These are phyloP conservation scores for Galendromus occidentalis DNA, from an alignment of 1,140 invertebrate species.

Conservation along the genomic window DNA sequence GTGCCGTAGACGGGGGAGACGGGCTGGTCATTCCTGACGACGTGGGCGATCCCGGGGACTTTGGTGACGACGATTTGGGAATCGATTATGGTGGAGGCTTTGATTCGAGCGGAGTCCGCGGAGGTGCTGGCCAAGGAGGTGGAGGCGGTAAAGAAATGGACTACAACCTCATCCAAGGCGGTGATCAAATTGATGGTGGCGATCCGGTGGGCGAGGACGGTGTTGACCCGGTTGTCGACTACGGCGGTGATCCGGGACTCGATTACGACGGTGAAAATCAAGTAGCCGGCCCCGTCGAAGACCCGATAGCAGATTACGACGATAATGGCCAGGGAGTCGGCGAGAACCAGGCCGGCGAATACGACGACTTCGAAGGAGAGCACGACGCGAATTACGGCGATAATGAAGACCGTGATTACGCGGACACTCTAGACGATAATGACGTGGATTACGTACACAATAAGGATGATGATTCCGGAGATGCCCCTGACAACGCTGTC, in stretches of 20 bases:
- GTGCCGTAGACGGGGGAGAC: not conserved
- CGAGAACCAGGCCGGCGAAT: too few species aligned
- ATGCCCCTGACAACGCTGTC: too few species aligned
- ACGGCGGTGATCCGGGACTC: not conserved
- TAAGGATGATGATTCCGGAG: too few species aligned
- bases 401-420: not conserved
- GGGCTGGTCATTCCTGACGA: not conserved
- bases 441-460: too few species aligned
- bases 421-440: too few species aligned
- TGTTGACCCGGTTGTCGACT: not conserved
- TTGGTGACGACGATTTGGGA: not conserved
- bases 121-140: not conserved
- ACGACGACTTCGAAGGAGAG: not conserved
- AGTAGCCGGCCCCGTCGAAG: not conserved
- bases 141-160: not conserved
- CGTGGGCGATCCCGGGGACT: not conserved
- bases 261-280: not conserved
- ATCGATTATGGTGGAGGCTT: not conserved
- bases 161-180: not conserved
- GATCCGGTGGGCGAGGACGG: not conserved
- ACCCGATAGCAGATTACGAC: not conserved
- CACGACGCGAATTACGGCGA: not conserved
- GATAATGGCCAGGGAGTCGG: not conserved
- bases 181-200: not conserved
- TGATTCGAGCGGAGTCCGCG: not conserved